These are phyloP conservation scores for Tadarida brasiliensis DNA, from an alignment of 2,797 vertebrate genomes.

Conservation along the genomic window DNA sequence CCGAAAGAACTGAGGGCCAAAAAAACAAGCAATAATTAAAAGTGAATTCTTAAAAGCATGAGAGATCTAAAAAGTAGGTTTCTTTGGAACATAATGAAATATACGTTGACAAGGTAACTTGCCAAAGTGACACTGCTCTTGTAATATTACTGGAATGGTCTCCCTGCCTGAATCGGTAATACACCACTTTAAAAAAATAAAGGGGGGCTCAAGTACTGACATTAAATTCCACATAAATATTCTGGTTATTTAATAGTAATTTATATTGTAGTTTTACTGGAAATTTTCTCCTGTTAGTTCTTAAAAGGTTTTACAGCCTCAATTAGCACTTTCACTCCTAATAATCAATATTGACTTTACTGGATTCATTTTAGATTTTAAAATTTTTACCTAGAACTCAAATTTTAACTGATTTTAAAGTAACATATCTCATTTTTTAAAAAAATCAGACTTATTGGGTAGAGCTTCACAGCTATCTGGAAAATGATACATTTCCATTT, in stretches of 20 bases:
- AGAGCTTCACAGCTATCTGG: conserved; percentile 15
- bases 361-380: conserved; percentile 81
- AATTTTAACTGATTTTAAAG: conserved; percentile 79
- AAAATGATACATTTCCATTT: conserved; percentile 70
- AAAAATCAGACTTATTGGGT: conserved; percentile 63
- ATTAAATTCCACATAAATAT: conserved; percentile 86
- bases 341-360: conserved; percentile 89
- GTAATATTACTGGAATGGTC: conserved; percentile 76
- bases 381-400: conserved; percentile 78
- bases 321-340: conserved; percentile 87
- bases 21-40: conserved; percentile 81
- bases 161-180: conserved; percentile 79
- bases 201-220: conserved; percentile 77
- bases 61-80: conserved; percentile 78
- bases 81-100: conserved; percentile 80
- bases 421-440: conserved; percentile 51
- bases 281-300: conserved; percentile 86
- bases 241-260: conserved; percentile 86
- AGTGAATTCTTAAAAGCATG: conserved; percentile 82
- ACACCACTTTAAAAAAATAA: conserved; percentile 69
- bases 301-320: conserved; percentile 88
- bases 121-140: conserved; percentile 73
- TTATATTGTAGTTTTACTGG: conserved; percentile 88
- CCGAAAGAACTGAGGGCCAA: conserved; percentile 68
- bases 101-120: conserved; percentile 81